Percentiles rank a stretch among this genome's conserved stretches.
Evolutionary conservation across 2,797 vertebrate species (phyloP).

Genomic region (Propithecus perrieri): DNA sequence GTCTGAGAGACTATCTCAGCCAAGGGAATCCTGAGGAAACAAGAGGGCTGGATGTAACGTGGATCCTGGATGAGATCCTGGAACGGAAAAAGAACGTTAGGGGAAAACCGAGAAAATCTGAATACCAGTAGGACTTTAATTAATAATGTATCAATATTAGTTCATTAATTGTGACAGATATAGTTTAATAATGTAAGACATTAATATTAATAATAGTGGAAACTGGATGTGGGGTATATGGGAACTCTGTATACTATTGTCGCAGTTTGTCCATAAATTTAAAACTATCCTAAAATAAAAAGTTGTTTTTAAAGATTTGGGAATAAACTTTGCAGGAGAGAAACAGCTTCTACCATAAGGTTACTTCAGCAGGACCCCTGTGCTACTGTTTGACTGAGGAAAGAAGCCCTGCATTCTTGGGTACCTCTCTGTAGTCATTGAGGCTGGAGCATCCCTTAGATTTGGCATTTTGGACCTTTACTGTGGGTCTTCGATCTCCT

Average conservation of each 20-base stretch:
- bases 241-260: background rate
- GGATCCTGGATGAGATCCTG: background rate
- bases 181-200: background rate
- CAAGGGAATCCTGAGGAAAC: background rate
- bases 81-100: background rate
- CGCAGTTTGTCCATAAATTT: background rate
- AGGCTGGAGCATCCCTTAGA: background rate
- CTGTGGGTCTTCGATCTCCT: background rate
- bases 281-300: background rate
- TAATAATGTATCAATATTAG: background rate
- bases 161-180: background rate
- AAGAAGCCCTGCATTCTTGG: background rate
- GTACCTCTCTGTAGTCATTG: background rate
- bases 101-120: background rate
- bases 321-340: background rate
- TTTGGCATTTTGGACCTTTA: background rate
- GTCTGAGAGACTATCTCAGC: background rate
- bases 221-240: background rate
- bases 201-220: background rate
- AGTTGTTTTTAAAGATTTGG: background rate
- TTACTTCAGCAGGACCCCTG: background rate
- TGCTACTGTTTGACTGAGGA: background rate
- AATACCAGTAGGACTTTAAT: background rate
- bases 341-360: background rate
- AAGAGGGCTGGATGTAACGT: background rate